Percentiles rank a stretch among this genome's conserved stretches.
These are phyloP conservation scores for Ammodytes dubius DNA, from an alignment of 2,113 vertebrate species.

Conservation along the genomic window DNA sequence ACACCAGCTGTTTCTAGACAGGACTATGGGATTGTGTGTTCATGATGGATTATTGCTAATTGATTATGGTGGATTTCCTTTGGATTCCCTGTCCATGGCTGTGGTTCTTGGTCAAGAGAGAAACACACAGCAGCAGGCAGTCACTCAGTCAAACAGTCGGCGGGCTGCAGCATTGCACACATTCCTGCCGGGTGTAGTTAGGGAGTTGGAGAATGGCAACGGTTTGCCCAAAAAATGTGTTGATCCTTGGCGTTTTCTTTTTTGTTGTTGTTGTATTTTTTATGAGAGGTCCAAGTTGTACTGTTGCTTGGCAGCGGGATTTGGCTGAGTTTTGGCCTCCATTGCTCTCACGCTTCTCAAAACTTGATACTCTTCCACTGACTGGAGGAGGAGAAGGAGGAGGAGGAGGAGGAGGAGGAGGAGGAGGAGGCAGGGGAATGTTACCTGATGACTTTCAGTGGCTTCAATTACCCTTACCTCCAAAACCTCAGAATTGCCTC, in stretches of 20 bases:
- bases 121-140: constrained; percentile 8
- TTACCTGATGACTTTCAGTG: constrained; percentile 33
- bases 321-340: constrained; percentile 35
- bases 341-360: constrained; percentile 43
- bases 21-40: background rate
- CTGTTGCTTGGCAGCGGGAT: constrained; percentile 70
- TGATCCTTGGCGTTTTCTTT: constrained; percentile 28
- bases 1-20: background rate
- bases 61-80: background rate
- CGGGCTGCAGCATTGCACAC: constrained; percentile 74
- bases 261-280: constrained; percentile 1
- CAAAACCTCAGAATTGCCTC: constrained; percentile 14
- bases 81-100: constrained; percentile 1
- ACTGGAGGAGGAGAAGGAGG: background rate
- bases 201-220: constrained; percentile 47
- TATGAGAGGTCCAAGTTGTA: constrained; percentile 51
- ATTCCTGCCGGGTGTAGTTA: constrained; percentile 69
- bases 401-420: too few relatives aligned
- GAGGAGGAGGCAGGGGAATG: constrained; percentile 20
- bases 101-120: constrained; percentile 10
- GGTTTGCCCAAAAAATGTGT: constrained; percentile 65
- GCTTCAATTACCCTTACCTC: constrained; percentile 19
- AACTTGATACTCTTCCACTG: constrained; percentile 34
- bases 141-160: constrained; percentile 55
- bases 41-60: constrained; percentile 1